Evolutionary conservation across 1,140 invertebrate genomes (phyloP), one percentile per base, ranked within the genome.

Genomic region (Rhopalosiphum padi): DNA sequence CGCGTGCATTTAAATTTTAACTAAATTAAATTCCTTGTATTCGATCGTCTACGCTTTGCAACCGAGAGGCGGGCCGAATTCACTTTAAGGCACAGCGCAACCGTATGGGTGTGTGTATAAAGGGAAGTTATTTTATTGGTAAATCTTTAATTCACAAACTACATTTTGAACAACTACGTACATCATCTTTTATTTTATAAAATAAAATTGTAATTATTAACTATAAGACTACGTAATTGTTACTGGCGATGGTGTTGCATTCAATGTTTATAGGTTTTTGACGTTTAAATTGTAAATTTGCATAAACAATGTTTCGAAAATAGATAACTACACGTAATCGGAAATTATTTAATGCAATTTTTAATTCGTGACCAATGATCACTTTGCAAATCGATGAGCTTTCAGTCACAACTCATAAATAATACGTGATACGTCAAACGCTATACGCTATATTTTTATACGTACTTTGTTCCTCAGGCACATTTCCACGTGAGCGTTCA

Each of bases 401-500:
- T 15, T 77, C 15, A 77, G 5, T 7, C 60, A n/a, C 60, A n/a
- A 15, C 30, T 68, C 30, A 77, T 15, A 77, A 77, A n/a, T 21
- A 77, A 68, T 30, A 68, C 25, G 25, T 18, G 2, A 51, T 18
- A 60, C 55, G 2, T 60, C 30, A 60, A 60, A 60, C 25, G 25
- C 1, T 55, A 21, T 30, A 25, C 8, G 11, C 25, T 8, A 68
- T 68, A 23, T 43, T 46, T 25, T 7, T 46, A 35, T 82, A 43
- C 41, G 43, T 88, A 91, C 90, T 41, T 91, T 93, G 48, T 91
- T 85, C 25, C 83, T 83, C 11, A 98, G 95, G 95, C 97, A 98
- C 60, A 96, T 95, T 94, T 98, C 97, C 0, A 97, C 97, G 95
- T 98, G 98, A 87, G 96, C 96, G 94, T 97, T 97, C 8, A 98